These are phyloP conservation scores for Blera fallax DNA, from an alignment of 2,888 invertebrate genomes.

Conservation along the genomic window DNA sequence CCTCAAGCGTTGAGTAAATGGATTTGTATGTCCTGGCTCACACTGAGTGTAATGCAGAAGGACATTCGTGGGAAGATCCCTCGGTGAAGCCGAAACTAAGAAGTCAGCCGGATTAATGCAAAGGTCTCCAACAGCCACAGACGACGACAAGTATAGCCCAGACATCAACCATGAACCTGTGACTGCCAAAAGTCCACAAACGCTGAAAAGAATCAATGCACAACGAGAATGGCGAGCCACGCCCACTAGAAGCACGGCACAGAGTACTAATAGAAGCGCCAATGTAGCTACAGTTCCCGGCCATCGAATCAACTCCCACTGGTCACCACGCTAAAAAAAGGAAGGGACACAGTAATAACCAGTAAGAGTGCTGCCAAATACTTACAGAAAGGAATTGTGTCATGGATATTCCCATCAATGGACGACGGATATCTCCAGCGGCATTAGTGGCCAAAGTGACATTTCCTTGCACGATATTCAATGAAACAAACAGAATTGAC, in stretches of 20 bases:
- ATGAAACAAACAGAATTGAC: constrained; percentile 86
- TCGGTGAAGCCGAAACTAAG: constrained; percentile 86
- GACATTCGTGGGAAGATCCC: constrained; percentile 84
- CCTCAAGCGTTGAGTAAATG: constrained; percentile 91
- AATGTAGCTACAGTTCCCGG: constrained; percentile 94
- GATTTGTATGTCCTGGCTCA: constrained; percentile 90
- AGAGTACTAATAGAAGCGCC: constrained; percentile 92
- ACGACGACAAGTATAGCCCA: constrained; percentile 91
- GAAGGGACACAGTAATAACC: constrained; percentile 8
- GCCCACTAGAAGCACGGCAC: constrained; percentile 94
- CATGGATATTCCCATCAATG: constrained; percentile 87
- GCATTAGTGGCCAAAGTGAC: constrained; percentile 89
- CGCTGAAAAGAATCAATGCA: constrained; percentile 94
- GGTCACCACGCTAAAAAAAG: constrained; percentile 85
- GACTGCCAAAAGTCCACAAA: constrained; percentile 92
- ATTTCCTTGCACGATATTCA: constrained; percentile 88
- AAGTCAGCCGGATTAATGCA: constrained; percentile 93
- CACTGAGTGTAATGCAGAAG: constrained; percentile 92
- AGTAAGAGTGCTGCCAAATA: constrained; percentile 14
- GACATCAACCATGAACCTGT: constrained; percentile 94
- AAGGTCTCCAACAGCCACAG: constrained; percentile 92
- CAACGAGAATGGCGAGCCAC: constrained; percentile 94
- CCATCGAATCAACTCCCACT: constrained; percentile 91
- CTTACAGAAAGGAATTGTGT: constrained; percentile 83
- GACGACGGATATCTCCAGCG: constrained; percentile 88